Base-by-base conservation (phyloP, 2,113 vertebrate genomes). In the Maccullochella peelii region DNA sequence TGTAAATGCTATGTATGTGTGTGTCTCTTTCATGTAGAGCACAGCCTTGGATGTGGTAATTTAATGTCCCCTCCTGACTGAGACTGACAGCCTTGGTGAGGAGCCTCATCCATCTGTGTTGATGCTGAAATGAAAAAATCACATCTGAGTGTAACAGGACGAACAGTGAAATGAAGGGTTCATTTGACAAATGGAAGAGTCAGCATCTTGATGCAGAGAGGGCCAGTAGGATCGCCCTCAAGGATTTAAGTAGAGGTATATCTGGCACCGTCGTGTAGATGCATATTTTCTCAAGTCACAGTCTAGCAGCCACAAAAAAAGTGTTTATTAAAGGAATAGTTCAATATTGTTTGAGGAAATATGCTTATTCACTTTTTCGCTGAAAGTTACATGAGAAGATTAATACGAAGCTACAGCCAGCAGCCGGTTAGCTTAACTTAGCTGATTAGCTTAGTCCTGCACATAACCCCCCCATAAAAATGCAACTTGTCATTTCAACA, bases 41-140 rank as follows among this genome's bases (percentile, higher is more conserved):
- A 25, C 65, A 82, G 85, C 84, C 90, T 93, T 89, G 81, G 78
- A 82, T 80, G 90, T 63, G 54, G 87, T 91, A 52, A 90, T 88
- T 88, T 86, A 88, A 90, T 71, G 77, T 55, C 62, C 69, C 66
- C 68, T 50, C 52, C 73, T 23, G 70, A 89, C 86, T 72, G 63
- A 84, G 86, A 89, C 61, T 79, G 77, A 85, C 87, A 74, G 82
- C 82, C 76, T 91, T 80, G 83, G 78, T 63, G 69, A 73, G 63
- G 75, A 73, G 61, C 69, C 67, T 86, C 83, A 92, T 91, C 77
- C 87, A 82, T 90, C 86, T 89, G 82, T 77, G 84, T 89, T 80
- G 88, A 80, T 2, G 67, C 83, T 68, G 70, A 77, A 91, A 86
- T 79, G 62, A 73, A 91, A 78, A 86, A 93, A 92, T 91, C 44